These are phyloP conservation scores for Papilio elwesi DNA, from an alignment of 2,888 invertebrate genomes.

Conservation along the genomic window DNA sequence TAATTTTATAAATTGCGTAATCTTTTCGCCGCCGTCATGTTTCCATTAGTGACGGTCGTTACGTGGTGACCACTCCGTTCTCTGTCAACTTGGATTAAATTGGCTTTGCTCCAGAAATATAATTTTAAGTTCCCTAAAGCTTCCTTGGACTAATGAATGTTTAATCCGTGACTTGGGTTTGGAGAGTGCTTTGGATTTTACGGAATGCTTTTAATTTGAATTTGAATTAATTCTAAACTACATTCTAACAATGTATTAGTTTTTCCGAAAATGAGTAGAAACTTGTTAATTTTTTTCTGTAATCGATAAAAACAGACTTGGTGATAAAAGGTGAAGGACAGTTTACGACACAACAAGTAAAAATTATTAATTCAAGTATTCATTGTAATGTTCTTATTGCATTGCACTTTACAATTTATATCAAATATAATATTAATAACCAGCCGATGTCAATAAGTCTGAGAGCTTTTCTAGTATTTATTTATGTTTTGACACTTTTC, in stretches of 20 bases:
- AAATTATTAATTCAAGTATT: too few relatives aligned
- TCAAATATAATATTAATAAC: constrained; percentile 24
- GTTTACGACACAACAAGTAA: too few relatives aligned
- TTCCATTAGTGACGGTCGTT: constrained; percentile 41
- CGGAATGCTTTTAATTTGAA: constrained; percentile 1
- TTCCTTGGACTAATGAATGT: constrained; percentile 38
- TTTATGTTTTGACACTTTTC: constrained; percentile 17
- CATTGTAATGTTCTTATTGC: background rate
- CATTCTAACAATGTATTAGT: background rate
- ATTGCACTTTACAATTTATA: background rate
- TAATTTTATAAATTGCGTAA: constrained; percentile 38
- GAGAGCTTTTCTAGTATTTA: constrained; percentile 18
- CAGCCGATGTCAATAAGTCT: background rate
- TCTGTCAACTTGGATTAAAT: constrained; percentile 41
- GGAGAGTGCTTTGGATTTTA: background rate
- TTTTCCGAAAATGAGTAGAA: too few relatives aligned
- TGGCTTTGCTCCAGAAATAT: constrained; percentile 40
- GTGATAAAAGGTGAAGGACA: too few relatives aligned
- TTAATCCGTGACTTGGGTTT: constrained; percentile 25
- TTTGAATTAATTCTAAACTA: background rate
- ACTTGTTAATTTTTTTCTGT: too few relatives aligned
- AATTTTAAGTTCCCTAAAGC: constrained; percentile 36
- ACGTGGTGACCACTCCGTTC: constrained; percentile 39
- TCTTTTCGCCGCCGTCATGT: constrained; percentile 34
- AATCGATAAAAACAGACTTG: too few relatives aligned